phyloP scores from a whole-genome alignment of 2,797 vertebrate genomes.

The Dermochelys coriacea region DNA sequence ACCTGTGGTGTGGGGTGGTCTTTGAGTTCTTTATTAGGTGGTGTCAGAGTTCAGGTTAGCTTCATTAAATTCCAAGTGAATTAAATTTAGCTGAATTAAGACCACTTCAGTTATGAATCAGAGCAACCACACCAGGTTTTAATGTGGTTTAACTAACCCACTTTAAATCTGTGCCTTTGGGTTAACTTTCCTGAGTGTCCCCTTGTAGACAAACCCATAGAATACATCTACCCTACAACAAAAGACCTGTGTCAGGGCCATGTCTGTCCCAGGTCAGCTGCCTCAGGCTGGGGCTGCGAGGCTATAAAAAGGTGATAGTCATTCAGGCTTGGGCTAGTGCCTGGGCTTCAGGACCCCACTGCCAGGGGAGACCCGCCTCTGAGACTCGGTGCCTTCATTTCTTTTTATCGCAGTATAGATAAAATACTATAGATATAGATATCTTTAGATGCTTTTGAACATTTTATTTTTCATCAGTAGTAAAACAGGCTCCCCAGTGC shows the following conservation, averaged over 20 bases:
- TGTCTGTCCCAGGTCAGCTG: not conserved
- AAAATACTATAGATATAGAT: not conserved
- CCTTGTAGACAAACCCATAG: not conserved
- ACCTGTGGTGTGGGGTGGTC: too few species aligned
- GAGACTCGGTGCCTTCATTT: not conserved
- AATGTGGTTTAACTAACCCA: not conserved
- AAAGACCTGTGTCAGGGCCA: not conserved
- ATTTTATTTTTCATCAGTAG: not conserved
- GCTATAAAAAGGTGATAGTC: not conserved
- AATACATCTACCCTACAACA: not conserved
- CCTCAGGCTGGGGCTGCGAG: not conserved
- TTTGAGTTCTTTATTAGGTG: not conserved
- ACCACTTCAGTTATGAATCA: not conserved
- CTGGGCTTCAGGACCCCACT: not conserved
- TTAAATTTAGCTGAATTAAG: not conserved
- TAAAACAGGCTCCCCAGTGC: accelerated
- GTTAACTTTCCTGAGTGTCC: not conserved
- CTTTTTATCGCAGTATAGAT: not conserved
- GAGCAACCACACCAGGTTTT: not conserved
- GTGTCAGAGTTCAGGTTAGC: not conserved
- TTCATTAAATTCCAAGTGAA: not conserved
- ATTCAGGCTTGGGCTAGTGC: not conserved
- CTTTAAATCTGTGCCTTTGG: not conserved
- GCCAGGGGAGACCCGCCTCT: too few species aligned
- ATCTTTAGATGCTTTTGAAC: not conserved